Evolutionary conservation across 1,140 invertebrate species (phyloP), one percentile per base, ranked within the genome.

Genomic region (Procambarus clarkii): DNA sequence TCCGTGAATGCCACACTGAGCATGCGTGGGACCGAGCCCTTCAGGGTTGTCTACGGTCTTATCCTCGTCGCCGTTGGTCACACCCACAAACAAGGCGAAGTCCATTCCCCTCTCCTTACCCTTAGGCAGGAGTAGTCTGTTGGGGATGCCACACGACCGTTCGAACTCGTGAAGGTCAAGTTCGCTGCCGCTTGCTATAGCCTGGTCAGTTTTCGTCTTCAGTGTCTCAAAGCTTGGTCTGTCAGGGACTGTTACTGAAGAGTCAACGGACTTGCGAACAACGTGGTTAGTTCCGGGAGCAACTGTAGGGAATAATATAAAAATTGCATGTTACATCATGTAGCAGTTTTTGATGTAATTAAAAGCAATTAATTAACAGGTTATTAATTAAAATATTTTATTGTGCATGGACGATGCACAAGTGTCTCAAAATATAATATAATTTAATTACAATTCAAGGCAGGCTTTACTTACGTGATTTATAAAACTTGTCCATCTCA

Each of bases 401-500:
- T 54, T 54, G 1, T 54, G n/a, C n/a, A n/a, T 54, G 8, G 8
- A 0, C 50, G 18, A 64, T 64, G 1, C 13, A 64, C 18, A 11
- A 15, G 4, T 64, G 4, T 64, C 4, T 21, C 60, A 64, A 64
- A 21, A 64, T 21, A 64, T 64, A 64, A 21, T 64, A 64, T 4
- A 18, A 21, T 64, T 11, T 0, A 21, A 18, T 18, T 21, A 64
- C 1, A 64, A 64, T 64, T 18, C 7, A 64, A 18, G n/a, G n/a
- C n/a, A n/a, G n/a, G n/a, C n/a, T n/a, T n/a, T 81, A 89, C 92
- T 88, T 92, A 93, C 94, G 84, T 83, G 93, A 93, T 8, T 77
- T 87, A 80, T 93, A 92, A 94, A 97, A 97, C 93, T 95, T 96
- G 93, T 97, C 97, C 86, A 97, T 94, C 94, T 96, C 95, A 79